These are phyloP conservation scores for Scaptomyza montana DNA, from an alignment of 1,140 invertebrate genomes.

Conservation along the genomic window DNA sequence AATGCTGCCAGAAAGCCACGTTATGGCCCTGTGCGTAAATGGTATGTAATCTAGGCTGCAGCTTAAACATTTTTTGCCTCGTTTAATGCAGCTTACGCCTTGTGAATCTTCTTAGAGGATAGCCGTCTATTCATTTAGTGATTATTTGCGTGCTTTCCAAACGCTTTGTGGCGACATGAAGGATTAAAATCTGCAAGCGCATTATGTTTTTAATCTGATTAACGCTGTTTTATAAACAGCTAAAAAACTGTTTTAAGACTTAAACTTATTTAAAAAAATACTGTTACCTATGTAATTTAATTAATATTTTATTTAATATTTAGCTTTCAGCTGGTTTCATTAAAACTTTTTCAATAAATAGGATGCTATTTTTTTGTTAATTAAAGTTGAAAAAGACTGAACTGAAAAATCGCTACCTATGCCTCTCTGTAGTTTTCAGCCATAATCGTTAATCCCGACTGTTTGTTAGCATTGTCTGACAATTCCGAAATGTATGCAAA, in stretches of 20 bases:
- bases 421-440: constrained; percentile 36
- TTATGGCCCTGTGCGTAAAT: constrained; percentile 44
- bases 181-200: constrained; percentile 40
- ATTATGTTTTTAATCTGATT: constrained; percentile 42
- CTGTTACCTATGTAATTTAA: background rate
- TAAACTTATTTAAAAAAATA: too few relatives aligned
- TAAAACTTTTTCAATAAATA: constrained; percentile 16
- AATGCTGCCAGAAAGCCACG: constrained; percentile 34
- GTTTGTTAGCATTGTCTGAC: constrained; percentile 35
- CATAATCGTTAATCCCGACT: constrained; percentile 63
- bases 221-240: constrained; percentile 1
- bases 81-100: constrained; percentile 74
- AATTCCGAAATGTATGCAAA: constrained; percentile 47
- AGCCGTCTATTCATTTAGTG: constrained; percentile 21
- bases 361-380: background rate
- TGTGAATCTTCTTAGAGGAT: constrained; percentile 13
- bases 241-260: background rate
- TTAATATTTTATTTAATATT: background rate
- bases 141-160: constrained; percentile 35
- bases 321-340: background rate
- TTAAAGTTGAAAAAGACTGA: constrained; percentile 8
- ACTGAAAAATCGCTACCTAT: background rate
- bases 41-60: constrained; percentile 61
- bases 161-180: constrained; percentile 26
- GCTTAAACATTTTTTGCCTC: constrained; percentile 74